Conservation (phyloP, 1,140 invertebrate genomes). For the Centruroides vittatus region DNA sequence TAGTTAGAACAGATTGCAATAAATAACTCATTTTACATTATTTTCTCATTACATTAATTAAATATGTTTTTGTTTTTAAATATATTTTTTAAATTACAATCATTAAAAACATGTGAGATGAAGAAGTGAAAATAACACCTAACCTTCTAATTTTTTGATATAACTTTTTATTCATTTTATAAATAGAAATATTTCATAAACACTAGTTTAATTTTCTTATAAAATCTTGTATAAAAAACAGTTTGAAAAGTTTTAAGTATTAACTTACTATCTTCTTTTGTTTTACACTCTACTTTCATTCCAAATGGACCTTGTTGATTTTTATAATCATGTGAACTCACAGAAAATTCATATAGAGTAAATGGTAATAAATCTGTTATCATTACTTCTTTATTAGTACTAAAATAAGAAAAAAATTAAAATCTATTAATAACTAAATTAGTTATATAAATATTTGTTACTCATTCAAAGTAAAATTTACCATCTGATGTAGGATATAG, state of each 20-base stretch:
- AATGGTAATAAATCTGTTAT: slow-evolving; percentile 40
- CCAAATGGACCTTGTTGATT: slow-evolving; percentile 32
- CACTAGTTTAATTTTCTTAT: no score
- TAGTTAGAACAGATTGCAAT: no score
- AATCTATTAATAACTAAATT: slow-evolving; percentile 6
- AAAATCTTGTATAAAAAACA: not conserved
- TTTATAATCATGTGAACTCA: slow-evolving; percentile 31
- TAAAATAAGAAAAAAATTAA: slow-evolving; percentile 21
- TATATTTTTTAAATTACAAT: no score
- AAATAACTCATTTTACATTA: no score
- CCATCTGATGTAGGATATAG: slow-evolving; percentile 24
- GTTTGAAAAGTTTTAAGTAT: not conserved
- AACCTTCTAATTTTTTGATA: no score
- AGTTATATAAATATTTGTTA: not conserved
- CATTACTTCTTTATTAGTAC: slow-evolving; percentile 31
- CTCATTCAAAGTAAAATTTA: slow-evolving; percentile 5
- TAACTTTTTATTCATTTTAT: no score
- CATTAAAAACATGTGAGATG: no score
- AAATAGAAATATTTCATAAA: no score
- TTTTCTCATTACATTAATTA: no score
- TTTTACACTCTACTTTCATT: slow-evolving; percentile 37
- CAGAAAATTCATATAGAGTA: slow-evolving; percentile 44
- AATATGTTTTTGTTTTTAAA: no score
- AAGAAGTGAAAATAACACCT: no score
- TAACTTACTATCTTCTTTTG: slow-evolving; percentile 35